Conservation (phyloP, 2,113 vertebrate genomes). For the Carassius gibelio region DNA sequence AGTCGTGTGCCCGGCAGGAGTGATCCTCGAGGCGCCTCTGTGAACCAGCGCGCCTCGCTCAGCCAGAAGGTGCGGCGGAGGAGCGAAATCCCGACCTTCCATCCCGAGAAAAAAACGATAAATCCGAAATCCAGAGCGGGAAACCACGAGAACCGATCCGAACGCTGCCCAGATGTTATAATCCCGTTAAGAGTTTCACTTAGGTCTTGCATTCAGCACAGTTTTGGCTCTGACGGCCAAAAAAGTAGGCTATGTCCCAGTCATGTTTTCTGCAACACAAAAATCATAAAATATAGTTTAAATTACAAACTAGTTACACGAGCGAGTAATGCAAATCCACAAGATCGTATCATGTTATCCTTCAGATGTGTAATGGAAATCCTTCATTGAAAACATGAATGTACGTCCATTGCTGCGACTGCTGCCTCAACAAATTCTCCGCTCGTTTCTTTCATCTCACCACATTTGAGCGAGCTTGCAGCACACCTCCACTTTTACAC, state of each 20-base stretch:
- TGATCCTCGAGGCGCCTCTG: constrained; percentile 83
- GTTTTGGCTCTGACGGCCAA: constrained; percentile 68
- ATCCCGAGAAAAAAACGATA: constrained; percentile 76
- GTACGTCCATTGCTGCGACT: constrained; percentile 30
- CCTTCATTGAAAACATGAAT: constrained; percentile 16
- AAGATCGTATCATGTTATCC: constrained; percentile 26
- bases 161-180: constrained; percentile 76
- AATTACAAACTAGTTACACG: constrained; percentile 29
- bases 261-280: constrained; percentile 77
- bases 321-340: background rate
- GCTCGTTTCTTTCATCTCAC: constrained; percentile 36
- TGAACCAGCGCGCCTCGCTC: constrained; percentile 88
- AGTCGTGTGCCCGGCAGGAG: constrained; percentile 81
- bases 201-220: constrained; percentile 72
- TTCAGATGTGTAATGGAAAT: constrained; percentile 27
- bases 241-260: constrained; percentile 68
- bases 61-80: constrained; percentile 89
- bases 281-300: constrained; percentile 57
- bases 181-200: constrained; percentile 78
- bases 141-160: constrained; percentile 70
- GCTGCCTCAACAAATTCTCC: constrained; percentile 20
- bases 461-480: constrained; percentile 24
- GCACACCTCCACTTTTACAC: constrained; percentile 37
- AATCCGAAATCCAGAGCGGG: constrained; percentile 78
- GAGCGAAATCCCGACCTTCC: constrained; percentile 94